Evolutionary conservation across 2,113 vertebrate genomes (phyloP).

Genomic region (human (Homo sapiens)): DNA sequence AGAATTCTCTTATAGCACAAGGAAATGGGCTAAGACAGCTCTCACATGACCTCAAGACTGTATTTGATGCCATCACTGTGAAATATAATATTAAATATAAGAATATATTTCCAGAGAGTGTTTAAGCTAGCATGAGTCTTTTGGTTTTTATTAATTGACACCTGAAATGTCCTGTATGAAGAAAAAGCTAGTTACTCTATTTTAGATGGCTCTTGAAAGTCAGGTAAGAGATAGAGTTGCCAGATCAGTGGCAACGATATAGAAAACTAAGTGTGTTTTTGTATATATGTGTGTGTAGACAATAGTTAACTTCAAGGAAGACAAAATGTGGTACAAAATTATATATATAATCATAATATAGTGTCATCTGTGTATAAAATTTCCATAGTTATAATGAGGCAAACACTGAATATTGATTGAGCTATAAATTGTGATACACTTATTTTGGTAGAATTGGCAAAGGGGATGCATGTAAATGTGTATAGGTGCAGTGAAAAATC

Average conservation of each 20-base stretch:
- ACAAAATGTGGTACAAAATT: neutral
- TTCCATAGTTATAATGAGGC: neutral
- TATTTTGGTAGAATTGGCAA: neutral
- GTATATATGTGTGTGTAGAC: neutral
- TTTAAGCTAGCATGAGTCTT: neutral
- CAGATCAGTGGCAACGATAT: neutral
- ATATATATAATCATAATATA: neutral
- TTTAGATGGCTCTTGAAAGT: neutral
- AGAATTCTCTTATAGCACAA: neutral
- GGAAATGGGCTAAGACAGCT: neutral
- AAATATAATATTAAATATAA: neutral
- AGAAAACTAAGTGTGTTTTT: neutral
- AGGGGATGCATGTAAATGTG: neutral
- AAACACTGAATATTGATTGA: conserved; percentile 33
- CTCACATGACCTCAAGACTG: neutral
- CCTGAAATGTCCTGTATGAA: neutral
- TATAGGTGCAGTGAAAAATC: neutral
- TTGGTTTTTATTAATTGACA: neutral
- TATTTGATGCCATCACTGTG: neutral
- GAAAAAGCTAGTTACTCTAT: neutral
- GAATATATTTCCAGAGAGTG: neutral
- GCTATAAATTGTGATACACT: neutral
- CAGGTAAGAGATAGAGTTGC: neutral
- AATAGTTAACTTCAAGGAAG: neutral
- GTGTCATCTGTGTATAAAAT: neutral